Conservation (phyloP, 1,140 invertebrate genomes). For the Drosophila leontia region DNA sequence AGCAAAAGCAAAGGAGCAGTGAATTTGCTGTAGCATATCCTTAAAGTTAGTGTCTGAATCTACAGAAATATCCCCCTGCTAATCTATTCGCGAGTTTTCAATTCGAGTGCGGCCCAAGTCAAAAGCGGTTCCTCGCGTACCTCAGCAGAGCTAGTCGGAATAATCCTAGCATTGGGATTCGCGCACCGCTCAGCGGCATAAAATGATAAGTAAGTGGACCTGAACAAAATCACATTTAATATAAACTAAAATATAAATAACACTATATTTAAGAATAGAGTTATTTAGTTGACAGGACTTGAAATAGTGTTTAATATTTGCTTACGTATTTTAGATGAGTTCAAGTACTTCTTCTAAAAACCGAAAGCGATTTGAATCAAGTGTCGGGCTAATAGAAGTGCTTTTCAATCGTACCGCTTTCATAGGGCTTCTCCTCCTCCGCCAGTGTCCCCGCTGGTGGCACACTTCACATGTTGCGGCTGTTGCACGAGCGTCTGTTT, state of each 20-base stretch:
- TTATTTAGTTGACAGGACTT: not conserved
- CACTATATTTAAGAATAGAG: not conserved
- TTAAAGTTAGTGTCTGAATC: constrained; percentile 14
- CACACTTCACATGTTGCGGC: constrained; percentile 46
- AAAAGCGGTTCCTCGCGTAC: constrained; percentile 33
- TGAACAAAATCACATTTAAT: not conserved
- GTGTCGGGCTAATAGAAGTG: constrained; percentile 13
- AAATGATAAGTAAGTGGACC: constrained; percentile 78
- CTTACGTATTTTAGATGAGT: not conserved
- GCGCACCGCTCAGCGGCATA: constrained; percentile 76
- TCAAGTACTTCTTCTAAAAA: not conserved
- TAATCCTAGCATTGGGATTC: constrained; percentile 72
- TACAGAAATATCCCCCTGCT: constrained; percentile 8
- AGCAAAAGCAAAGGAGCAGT: constrained; percentile 26
- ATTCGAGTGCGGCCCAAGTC: constrained; percentile 15
- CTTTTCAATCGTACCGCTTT: constrained; percentile 1
- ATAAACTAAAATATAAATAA: not conserved
- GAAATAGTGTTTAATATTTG: not conserved
- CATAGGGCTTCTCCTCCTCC: constrained; percentile 4
- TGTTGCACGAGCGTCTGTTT: constrained; percentile 69
- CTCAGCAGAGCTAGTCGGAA: constrained; percentile 40
- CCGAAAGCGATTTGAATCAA: constrained; percentile 12
- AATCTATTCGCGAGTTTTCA: constrained; percentile 29
- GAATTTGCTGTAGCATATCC: constrained; percentile 12
- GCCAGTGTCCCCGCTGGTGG: constrained; percentile 5